Base-by-base conservation (phyloP, 2,888 invertebrate genomes). In the Lomographa bimaculata region DNA sequence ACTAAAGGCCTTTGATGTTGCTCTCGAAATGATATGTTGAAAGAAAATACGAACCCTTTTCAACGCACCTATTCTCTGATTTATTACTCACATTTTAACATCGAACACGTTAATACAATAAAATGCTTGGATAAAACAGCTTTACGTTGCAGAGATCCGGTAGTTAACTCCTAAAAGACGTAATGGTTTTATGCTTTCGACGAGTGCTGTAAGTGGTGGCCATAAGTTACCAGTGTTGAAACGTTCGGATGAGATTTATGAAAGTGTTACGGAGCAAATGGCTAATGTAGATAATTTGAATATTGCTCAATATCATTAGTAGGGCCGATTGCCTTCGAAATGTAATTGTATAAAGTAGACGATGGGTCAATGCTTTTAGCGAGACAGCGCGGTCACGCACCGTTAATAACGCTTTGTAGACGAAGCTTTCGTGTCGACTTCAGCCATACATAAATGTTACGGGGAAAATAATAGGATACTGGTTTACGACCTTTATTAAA, bases 1-100 rank as follows among this genome's bases (percentile, higher is more conserved):
- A 43, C 58, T 48, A 50, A 45, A 60, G 52, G 44, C 57, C 73
- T 80, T 80, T 79, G 80, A 80, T 60, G 71, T 71, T 55, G 54
- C 46, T 50, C 33, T 54, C 43, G 57, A 65, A 68, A 71, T 76
- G 64, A 77, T 71, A 63, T 61, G 76, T 64, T 56, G 50, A 47
- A 54, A 51, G 46, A 20, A 30, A 35, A 36, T 27, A 44, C 37
- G 40, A 55, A 47, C 48, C 53, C 50, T 54, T 64, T 59, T 54
- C 41, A 59, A 59, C 58, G 45, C 42, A 40, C 38, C 43, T 39
- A 50, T 54, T 21, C 26, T 49, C 47, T 61, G 58, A 66, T 68
- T 60, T 60, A 66, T 60, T 40, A 49, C 43, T 42, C 33, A 38
- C 58, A 55, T 65, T 64, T 65, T 62, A 61, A 64, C 57, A 57